A percentile compares a stretch with the other conserved stretches of the same genome.
These are phyloP conservation scores for Parasteatoda lunata DNA, from an alignment of 2,888 invertebrate genomes.

Conservation along the genomic window DNA sequence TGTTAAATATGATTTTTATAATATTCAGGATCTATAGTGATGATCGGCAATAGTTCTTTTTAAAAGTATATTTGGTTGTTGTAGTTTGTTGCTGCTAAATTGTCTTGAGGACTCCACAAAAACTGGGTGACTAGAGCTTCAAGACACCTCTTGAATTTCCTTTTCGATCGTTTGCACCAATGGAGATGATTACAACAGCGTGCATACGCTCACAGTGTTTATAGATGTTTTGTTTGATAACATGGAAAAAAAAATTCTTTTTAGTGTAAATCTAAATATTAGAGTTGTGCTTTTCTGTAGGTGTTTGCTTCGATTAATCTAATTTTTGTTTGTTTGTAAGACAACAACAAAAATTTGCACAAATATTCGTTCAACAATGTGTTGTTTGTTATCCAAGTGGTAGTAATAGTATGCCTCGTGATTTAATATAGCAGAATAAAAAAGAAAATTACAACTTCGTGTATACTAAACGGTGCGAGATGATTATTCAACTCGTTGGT, in stretches of 20 bases:
- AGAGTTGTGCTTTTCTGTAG: slow-evolving; percentile 53
- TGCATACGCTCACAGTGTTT: slow-evolving; percentile 26
- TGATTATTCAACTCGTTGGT: slow-evolving; percentile 16
- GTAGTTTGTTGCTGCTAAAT: slow-evolving; percentile 27
- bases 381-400: slow-evolving; percentile 59
- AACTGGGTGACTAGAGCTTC: slow-evolving; percentile 58
- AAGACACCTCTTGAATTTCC: slow-evolving; percentile 38
- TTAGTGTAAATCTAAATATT: slow-evolving; percentile 32
- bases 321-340: slow-evolving; percentile 31
- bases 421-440: slow-evolving; percentile 5
- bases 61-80: slow-evolving; percentile 31
- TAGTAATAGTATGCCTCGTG: slow-evolving; percentile 54
- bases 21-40: slow-evolving; percentile 14
- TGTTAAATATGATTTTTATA: slow-evolving; percentile 46
- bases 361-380: slow-evolving; percentile 42
- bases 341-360: slow-evolving; percentile 34
- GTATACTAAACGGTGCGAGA: slow-evolving; percentile 8
- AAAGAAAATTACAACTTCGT: background rate
- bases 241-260: slow-evolving; percentile 10
- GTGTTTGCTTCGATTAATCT: slow-evolving; percentile 38
- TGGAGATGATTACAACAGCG: slow-evolving; percentile 56
- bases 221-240: slow-evolving; percentile 28
- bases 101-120: slow-evolving; percentile 59
- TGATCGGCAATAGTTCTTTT: slow-evolving; percentile 49
- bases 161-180: slow-evolving; percentile 53